Evolutionary conservation across 92 coral and sea anemone species (phyloP).

Genomic region (Heliopora coerulea): DNA sequence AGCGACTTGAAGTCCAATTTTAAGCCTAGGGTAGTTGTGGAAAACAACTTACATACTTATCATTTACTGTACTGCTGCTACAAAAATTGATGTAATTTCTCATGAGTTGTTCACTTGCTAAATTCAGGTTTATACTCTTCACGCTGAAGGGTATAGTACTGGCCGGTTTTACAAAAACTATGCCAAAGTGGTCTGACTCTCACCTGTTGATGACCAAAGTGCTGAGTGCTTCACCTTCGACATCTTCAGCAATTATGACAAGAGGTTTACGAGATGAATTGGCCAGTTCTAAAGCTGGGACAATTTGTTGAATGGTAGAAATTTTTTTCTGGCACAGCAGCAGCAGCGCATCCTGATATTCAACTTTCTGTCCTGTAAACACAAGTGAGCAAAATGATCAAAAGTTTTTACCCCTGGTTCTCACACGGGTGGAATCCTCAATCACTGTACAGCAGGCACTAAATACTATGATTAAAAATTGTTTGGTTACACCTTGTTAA

Average conservation of each 20-base stretch:
- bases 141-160: too few relatives aligned
- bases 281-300: constrained; percentile 95
- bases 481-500: too few relatives aligned
- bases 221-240: constrained; percentile 98
- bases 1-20: constrained; percentile 95
- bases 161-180: too few relatives aligned
- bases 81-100: too few relatives aligned
- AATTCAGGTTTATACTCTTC: too few relatives aligned
- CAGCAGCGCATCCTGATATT: constrained; percentile 89
- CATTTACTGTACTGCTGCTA: too few relatives aligned
- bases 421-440: too few relatives aligned
- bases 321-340: constrained; percentile 93
- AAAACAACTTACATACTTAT: too few relatives aligned
- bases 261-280: constrained; percentile 87
- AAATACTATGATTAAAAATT: too few relatives aligned
- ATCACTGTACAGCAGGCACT: too few relatives aligned
- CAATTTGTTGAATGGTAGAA: constrained; percentile 96
- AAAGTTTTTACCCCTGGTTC: too few relatives aligned
- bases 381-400: not conserved
- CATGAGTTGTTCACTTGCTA: too few relatives aligned
- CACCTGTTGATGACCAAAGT: constrained; percentile 97
- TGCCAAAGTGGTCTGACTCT: not conserved
- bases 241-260: constrained; percentile 96
- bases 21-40: constrained; percentile 60
- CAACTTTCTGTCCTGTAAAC: constrained; percentile 83